phyloP scores from a whole-genome alignment of 2,113 vertebrate genomes.

The Saguinus imperator region DNA sequence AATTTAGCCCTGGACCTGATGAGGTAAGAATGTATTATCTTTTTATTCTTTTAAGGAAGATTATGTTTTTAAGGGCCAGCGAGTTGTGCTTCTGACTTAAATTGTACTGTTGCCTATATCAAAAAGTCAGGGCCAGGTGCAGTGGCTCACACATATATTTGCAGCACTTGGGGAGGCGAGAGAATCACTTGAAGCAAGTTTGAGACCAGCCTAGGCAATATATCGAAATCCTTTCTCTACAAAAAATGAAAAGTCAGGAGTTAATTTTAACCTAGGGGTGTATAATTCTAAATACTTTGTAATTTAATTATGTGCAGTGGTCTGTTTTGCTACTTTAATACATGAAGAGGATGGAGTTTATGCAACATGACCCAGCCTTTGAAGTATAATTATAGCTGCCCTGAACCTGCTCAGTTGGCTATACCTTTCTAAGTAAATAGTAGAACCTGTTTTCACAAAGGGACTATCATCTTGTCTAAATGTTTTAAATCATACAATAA shows the following conservation, averaged over 20 bases:
- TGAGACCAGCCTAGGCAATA: too few species aligned
- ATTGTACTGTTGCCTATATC: not conserved
- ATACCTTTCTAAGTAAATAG: not conserved
- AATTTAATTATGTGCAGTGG: not conserved
- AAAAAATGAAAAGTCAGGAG: not conserved
- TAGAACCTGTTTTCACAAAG: not conserved
- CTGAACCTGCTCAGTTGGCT: not conserved
- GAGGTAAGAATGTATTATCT: constrained; percentile 87
- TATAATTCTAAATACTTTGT: constrained; percentile 3
- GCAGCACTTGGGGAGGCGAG: too few species aligned
- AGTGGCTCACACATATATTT: too few species aligned
- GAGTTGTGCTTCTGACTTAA: not conserved
- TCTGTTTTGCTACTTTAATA: not conserved
- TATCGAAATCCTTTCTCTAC: too few species aligned
- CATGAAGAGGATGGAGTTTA: not conserved
- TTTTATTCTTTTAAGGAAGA: not conserved
- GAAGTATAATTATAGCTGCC: not conserved
- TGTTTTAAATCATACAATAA: not conserved
- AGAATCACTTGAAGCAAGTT: too few species aligned
- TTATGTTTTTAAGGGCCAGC: not conserved
- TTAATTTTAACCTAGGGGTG: not conserved
- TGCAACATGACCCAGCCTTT: not conserved
- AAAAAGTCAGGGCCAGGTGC: not conserved
- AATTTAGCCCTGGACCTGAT: constrained; percentile 96
- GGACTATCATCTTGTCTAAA: not conserved